phyloP scores from a whole-genome alignment of 2,113 vertebrate genomes.

The Zosterops japonicus region DNA sequence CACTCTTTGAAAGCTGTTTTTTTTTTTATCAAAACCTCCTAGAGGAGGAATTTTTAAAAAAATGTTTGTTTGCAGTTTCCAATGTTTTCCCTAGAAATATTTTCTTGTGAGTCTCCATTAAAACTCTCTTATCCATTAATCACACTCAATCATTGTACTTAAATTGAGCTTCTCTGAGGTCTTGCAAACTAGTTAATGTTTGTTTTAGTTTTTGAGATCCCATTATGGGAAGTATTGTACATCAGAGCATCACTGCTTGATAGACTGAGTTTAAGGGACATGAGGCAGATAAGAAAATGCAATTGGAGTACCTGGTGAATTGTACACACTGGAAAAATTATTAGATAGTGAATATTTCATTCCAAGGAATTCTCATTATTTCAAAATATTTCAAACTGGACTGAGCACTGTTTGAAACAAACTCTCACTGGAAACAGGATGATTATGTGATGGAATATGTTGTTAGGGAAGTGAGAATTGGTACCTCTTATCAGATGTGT shows the following conservation, averaged over 20 bases:
- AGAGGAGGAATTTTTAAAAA: not conserved
- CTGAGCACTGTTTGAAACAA: not conserved
- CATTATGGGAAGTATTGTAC: not conserved
- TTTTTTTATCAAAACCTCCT: not conserved
- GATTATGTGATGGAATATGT: fast-evolving
- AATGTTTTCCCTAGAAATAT: not conserved
- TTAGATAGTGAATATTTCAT: not conserved
- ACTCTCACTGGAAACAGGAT: not conserved
- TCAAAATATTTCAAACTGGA: not conserved
- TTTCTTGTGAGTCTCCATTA: not conserved
- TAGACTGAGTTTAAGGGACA: not conserved
- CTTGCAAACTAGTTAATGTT: not conserved
- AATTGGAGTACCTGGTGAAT: not conserved
- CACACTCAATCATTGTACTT: not conserved
- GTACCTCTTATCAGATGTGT: fast-evolving
- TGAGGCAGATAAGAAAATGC: not conserved
- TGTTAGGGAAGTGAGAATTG: not conserved
- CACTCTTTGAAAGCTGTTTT: not conserved
- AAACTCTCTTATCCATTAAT: not conserved
- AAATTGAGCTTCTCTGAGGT: not conserved
- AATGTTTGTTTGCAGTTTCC: not conserved
- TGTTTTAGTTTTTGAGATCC: not conserved
- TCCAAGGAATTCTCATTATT: not conserved
- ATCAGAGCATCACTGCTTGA: not conserved
- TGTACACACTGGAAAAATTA: not conserved